Percentiles rank a stretch among this genome's conserved stretches.
phyloP scores from a whole-genome alignment of 2,888 invertebrate genomes.

The Heliothis peltigera region DNA sequence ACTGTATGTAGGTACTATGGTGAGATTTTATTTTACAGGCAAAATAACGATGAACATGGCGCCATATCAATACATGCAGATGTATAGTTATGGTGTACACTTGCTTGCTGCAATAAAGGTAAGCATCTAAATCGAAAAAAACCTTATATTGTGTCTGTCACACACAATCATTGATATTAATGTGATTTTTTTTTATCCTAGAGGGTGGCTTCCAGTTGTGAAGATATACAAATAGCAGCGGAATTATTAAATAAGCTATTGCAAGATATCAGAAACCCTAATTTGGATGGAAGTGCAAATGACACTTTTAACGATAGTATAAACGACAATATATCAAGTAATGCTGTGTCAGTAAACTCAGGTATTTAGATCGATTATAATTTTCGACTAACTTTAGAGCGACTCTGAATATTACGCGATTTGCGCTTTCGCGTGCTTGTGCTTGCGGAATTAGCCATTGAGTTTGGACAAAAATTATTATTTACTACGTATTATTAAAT shows the following conservation, averaged over 20 bases:
- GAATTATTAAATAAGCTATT: slow-evolving; percentile 74
- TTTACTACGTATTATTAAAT: too few relatives aligned
- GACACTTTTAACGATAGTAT: slow-evolving; percentile 64
- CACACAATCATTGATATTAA: not conserved
- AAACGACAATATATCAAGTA: slow-evolving; percentile 26
- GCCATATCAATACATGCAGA: slow-evolving; percentile 86
- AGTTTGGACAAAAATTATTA: too few relatives aligned
- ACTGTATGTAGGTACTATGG: not conserved
- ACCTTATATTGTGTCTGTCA: not conserved
- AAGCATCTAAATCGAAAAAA: slow-evolving; percentile 28
- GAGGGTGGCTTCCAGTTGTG: slow-evolving; percentile 65
- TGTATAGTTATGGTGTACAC: slow-evolving; percentile 88
- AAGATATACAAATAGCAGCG: slow-evolving; percentile 75
- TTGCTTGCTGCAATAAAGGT: slow-evolving; percentile 85
- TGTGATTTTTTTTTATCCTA: slow-evolving; percentile 48
- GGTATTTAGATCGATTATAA: slow-evolving; percentile 24
- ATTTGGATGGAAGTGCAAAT: slow-evolving; percentile 60
- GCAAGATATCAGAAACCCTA: slow-evolving; percentile 74
- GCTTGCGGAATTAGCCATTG: too few relatives aligned
- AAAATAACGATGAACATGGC: slow-evolving; percentile 83
- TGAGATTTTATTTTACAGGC: slow-evolving; percentile 77
- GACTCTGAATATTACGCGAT: too few relatives aligned
- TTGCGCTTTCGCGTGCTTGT: too few relatives aligned
- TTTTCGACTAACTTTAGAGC: not conserved
- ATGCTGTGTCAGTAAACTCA: slow-evolving; percentile 28